A percentile compares a stretch with the other conserved stretches of the same genome.
phyloP scores from a whole-genome alignment of 2,888 invertebrate species.

The Horisme vitalbata region DNA sequence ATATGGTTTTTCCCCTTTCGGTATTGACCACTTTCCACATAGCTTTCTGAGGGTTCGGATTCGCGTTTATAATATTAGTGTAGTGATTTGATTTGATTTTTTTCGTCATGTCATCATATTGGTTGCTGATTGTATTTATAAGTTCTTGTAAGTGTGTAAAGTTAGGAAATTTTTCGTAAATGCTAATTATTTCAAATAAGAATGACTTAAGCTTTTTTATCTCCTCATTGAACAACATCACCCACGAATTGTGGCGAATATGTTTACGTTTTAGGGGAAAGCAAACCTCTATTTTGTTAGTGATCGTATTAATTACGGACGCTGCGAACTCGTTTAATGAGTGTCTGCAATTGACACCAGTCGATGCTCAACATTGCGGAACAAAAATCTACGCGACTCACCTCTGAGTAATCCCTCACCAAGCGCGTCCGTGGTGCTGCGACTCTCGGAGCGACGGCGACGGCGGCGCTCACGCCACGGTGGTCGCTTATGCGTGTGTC shows the following conservation, averaged over 20 bases:
- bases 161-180: neutral
- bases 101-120: neutral
- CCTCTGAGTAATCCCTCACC: neutral
- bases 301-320: no score
- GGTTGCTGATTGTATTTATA: neutral
- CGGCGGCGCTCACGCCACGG: neutral
- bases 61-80: neutral
- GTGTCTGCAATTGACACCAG: neutral
- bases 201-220: neutral
- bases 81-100: neutral
- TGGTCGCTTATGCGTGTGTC: slow-evolving; percentile 1
- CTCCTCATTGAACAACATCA: slow-evolving; percentile 2
- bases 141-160: neutral
- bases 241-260: neutral
- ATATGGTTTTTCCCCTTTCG: neutral
- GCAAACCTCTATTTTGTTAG: slow-evolving; percentile 1
- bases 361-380: slow-evolving; percentile 1
- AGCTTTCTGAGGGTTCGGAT: neutral
- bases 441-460: neutral
- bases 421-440: neutral
- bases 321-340: no score
- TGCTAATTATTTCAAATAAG: neutral
- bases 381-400: neutral
- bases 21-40: slow-evolving; percentile 1
- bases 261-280: neutral